phyloP scores from a whole-genome alignment of 2,113 vertebrate species.

The Haliaeetus leucogaster region DNA sequence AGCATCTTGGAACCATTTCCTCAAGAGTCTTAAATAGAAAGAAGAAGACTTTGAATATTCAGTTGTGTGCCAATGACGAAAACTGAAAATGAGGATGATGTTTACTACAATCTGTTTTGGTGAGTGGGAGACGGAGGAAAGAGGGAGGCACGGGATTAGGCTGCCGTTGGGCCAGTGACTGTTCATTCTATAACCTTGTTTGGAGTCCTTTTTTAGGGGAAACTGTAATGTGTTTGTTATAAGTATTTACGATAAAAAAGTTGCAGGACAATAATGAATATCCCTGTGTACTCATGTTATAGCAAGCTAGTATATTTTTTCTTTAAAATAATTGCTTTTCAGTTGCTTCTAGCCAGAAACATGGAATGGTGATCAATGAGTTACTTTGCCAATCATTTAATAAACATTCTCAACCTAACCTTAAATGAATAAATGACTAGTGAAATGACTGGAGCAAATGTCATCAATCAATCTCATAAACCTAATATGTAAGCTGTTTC shows the following conservation, averaged over 20 bases:
- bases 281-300: not conserved
- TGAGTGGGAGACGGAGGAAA: not conserved
- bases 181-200: not conserved
- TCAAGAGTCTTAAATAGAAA: not conserved
- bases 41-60: not conserved
- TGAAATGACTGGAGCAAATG: conserved; percentile 59
- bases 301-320: not conserved
- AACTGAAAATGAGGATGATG: not conserved
- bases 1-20: not conserved
- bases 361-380: conserved; percentile 13
- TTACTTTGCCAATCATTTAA: conserved; percentile 52
- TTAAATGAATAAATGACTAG: conserved; percentile 62
- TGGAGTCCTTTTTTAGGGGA: not conserved
- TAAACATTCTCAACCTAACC: conserved; percentile 28
- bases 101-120: not conserved
- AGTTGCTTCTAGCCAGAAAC: not conserved
- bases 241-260: not conserved
- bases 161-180: not conserved
- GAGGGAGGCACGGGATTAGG: not conserved
- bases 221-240: not conserved
- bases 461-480: conserved; percentile 64
- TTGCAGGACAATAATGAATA: not conserved
- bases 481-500: conserved; percentile 36
- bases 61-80: not conserved
- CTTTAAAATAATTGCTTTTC: not conserved